phyloP scores from a whole-genome alignment of 2,797 vertebrate species.

The Champsocephalus esox region DNA sequence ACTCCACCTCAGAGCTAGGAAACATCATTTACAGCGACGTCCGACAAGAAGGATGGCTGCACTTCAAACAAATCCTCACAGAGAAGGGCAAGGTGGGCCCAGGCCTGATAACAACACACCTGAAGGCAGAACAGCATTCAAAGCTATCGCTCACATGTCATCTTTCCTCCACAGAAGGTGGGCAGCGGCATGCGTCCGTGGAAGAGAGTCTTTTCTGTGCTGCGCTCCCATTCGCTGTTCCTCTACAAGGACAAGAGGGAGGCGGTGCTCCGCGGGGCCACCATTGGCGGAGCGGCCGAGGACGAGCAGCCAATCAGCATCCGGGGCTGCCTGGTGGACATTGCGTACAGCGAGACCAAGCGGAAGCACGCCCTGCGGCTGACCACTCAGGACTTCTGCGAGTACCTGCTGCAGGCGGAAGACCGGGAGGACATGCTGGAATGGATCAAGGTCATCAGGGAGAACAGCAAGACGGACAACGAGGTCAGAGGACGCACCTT shows the following conservation, averaged over 20 bases:
- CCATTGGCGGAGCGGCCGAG: constrained; percentile 86
- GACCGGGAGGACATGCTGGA: constrained; percentile 98
- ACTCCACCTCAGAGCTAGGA: constrained; percentile 95
- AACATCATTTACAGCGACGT: constrained; percentile 91
- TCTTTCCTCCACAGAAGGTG: constrained; percentile 88
- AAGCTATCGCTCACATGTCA: not conserved
- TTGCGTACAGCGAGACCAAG: constrained; percentile 98
- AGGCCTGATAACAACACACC: accelerated
- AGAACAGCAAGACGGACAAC: constrained; percentile 96
- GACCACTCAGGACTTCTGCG: constrained; percentile 99
- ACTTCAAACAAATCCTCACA: constrained; percentile 96
- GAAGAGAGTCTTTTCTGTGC: constrained; percentile 94
- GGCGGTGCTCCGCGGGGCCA: constrained; percentile 87
- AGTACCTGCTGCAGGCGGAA: constrained; percentile 99
- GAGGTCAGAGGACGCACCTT: constrained; percentile 87
- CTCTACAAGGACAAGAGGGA: constrained; percentile 98
- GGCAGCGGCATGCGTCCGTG: constrained; percentile 95
- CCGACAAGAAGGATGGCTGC: constrained; percentile 95
- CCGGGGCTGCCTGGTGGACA: constrained; percentile 97
- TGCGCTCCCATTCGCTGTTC: constrained; percentile 93
- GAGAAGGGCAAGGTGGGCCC: constrained; percentile 95
- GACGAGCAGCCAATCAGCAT: constrained; percentile 96
- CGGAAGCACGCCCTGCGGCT: constrained; percentile 95
- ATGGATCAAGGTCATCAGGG: constrained; percentile 96
- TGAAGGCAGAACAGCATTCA: not conserved